Evolutionary conservation across 2,888 invertebrate species (phyloP).

Genomic region (Acronicta alni): DNA sequence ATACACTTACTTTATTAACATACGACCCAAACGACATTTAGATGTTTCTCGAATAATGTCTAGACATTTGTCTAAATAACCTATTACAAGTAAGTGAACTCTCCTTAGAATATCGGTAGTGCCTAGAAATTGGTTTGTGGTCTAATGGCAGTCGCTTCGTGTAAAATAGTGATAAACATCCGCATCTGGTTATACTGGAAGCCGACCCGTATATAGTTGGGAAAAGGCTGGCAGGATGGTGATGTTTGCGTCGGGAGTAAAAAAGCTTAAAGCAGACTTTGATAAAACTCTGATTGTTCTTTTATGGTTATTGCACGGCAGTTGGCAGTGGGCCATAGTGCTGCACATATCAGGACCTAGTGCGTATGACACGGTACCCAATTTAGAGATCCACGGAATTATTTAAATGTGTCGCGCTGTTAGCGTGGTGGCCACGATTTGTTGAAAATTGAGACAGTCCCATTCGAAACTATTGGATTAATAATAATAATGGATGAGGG

Average conservation of each 20-base stretch:
- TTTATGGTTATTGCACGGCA: slow-evolving; percentile 13
- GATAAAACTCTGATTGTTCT: slow-evolving; percentile 19
- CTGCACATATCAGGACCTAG: slow-evolving; percentile 16
- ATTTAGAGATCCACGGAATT: slow-evolving; percentile 44
- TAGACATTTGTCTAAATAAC: slow-evolving; percentile 53
- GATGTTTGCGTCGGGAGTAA: too few relatives aligned
- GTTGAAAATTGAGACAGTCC: neutral
- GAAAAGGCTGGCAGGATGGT: too few relatives aligned
- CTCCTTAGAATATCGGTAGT: slow-evolving; percentile 52
- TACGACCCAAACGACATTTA: slow-evolving; percentile 13
- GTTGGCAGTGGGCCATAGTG: slow-evolving; percentile 35
- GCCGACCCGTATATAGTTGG: too few relatives aligned
- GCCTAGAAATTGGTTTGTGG: too few relatives aligned
- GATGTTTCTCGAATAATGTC: slow-evolving; percentile 30
- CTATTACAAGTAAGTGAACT: slow-evolving; percentile 44
- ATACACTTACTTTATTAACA: slow-evolving; percentile 12
- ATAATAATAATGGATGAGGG: too few relatives aligned
- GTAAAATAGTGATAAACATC: too few relatives aligned
- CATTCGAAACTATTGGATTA: neutral
- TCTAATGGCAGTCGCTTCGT: too few relatives aligned
- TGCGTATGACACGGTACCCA: slow-evolving; percentile 47
- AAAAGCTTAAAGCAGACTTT: neutral
- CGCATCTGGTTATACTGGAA: too few relatives aligned
- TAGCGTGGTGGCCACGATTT: slow-evolving; percentile 7
- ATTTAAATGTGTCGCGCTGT: slow-evolving; percentile 36